Evolutionary conservation across 2,113 vertebrate species (phyloP), one percentile per base, ranked within the genome.

Genomic region (Pedionomus torquatus): DNA sequence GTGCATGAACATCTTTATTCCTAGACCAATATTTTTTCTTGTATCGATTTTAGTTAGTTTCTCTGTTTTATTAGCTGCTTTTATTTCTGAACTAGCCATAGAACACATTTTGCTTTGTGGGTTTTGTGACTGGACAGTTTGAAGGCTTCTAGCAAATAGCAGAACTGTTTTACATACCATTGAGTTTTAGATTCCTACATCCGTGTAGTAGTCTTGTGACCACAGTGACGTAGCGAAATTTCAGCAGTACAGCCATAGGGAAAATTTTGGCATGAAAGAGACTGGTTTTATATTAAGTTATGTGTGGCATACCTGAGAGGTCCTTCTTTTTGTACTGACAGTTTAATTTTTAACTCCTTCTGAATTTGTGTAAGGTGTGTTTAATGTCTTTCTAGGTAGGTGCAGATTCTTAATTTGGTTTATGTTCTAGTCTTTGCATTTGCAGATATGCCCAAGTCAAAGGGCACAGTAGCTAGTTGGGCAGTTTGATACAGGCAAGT

Each of bases 121-220:
- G 16, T 58, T 89, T 94, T 0, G 0, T 76, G 39, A 44, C 64
- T 48, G 39, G 39, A 57, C 0, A 0, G 8, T 76, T 82, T 43
- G 74, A 85, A 60, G 30, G 15, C 61, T 79, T 75, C 48, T 84
- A 58, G 52, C 43, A 68, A 55, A 49, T 66, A 72, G 52, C 58
- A 80, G 43, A 30, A 41, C 23, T 26, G 10, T 88, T 92, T 86
- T 64, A 39, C 71, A 80, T 65, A 65, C 30, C 1, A 2, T 44
- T 35, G 44, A 82, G 25, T 70, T 90, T 78, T 71, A 71, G 37
- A 18, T 76, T 44, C 8, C 30, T 71, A 13, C 25, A 31, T 3
- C 1, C 14, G 7, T 10, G 13, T 37, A 17, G 21, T 63, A 46
- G 26, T 71, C 26, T 64, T 75, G 61, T 71, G 6, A 26, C 69